Conservation (phyloP, 2,888 invertebrate genomes). For the Zhuqinia jingwanae region DNA sequence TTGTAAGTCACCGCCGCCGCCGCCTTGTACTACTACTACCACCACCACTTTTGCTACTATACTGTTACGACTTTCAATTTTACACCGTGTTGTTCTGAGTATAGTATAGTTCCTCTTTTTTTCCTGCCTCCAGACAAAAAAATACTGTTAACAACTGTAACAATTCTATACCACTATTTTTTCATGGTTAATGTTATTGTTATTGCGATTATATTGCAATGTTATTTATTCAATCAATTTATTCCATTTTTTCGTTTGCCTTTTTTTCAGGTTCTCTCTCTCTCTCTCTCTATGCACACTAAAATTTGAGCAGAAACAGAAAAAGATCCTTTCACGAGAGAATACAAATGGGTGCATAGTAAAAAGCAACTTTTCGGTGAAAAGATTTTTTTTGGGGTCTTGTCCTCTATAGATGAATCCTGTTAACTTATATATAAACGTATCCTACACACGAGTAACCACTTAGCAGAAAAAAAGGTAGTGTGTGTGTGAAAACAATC, state of each 20-base stretch:
- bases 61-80: too few relatives aligned
- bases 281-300: background rate
- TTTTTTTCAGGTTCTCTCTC: too few relatives aligned
- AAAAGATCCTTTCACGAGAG: background rate
- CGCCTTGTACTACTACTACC: too few relatives aligned
- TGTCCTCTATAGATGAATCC: background rate
- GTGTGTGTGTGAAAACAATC: too few relatives aligned
- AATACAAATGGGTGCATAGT: background rate
- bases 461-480: background rate
- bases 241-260: slow-evolving; percentile 9
- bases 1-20: too few relatives aligned
- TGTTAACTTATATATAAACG: too few relatives aligned
- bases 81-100: too few relatives aligned
- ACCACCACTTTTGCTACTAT: too few relatives aligned
- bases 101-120: background rate
- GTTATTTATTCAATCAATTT: slow-evolving; percentile 52
- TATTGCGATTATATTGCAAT: slow-evolving; percentile 46
- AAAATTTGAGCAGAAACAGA: too few relatives aligned
- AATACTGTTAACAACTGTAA: background rate
- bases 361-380: background rate
- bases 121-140: background rate
- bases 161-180: background rate
- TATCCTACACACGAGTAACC: background rate
- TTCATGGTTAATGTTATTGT: slow-evolving; percentile 25
- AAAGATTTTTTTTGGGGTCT: background rate